Percentiles rank a stretch among this genome's conserved stretches.
Evolutionary conservation across 2,797 vertebrate species (phyloP).

Genomic region (Bovichtus diacanthus): DNA sequence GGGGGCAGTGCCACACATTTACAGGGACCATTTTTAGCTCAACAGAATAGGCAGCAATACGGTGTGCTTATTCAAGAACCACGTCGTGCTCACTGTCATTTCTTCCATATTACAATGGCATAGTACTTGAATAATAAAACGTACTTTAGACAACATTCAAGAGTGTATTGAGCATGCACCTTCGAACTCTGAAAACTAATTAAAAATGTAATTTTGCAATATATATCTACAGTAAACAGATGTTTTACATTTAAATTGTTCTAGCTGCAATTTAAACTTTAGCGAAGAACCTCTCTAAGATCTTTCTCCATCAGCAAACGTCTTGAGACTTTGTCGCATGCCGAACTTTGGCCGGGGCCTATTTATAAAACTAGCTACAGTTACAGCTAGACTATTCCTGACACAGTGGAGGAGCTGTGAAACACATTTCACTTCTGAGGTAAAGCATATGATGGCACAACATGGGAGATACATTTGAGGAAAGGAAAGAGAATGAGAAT

Average conservation of each 20-base stretch:
- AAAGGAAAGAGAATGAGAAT: neutral
- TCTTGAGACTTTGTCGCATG: constrained; percentile 65
- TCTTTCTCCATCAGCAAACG: constrained; percentile 44
- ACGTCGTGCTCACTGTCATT: neutral
- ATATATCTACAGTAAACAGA: neutral
- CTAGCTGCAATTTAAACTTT: constrained; percentile 5
- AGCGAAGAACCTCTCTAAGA: constrained; percentile 11
- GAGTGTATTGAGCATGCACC: neutral
- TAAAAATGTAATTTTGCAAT: neutral
- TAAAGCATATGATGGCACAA: constrained; percentile 55
- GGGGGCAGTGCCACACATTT: neutral
- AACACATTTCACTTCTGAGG: constrained; percentile 69
- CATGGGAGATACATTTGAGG: constrained; percentile 36
- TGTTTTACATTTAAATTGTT: neutral
- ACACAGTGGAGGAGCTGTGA: constrained; percentile 60
- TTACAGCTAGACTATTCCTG: constrained; percentile 81
- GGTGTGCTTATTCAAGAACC: neutral
- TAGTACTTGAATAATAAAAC: neutral
- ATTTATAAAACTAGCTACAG: constrained; percentile 82
- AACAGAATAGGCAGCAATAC: neutral
- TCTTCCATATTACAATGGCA: neutral
- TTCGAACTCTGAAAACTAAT: neutral
- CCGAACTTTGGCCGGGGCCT: constrained; percentile 74
- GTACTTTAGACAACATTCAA: neutral
- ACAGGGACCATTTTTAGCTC: constrained; percentile 8